phyloP scores from a whole-genome alignment of 2,888 invertebrate genomes.

The Torymus texanus region DNA sequence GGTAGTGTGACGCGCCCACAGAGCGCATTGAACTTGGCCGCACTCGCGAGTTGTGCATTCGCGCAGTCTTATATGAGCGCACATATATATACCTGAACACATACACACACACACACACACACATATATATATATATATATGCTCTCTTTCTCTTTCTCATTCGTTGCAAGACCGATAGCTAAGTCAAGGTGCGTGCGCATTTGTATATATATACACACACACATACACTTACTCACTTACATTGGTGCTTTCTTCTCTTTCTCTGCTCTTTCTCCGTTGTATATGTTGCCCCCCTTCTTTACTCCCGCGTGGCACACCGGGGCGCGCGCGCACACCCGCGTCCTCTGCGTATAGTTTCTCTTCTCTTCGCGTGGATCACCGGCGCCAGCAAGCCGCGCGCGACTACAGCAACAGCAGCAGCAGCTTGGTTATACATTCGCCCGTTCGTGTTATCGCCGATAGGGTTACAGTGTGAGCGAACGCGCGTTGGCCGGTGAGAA shows the following conservation, averaged over 20 bases:
- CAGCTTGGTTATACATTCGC: not conserved
- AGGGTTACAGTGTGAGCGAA: not conserved
- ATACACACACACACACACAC: not conserved
- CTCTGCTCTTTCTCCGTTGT: not conserved
- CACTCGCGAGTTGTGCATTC: not conserved
- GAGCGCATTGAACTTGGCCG: conserved; percentile 65
- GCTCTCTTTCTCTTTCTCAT: conserved; percentile 9
- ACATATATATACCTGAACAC: not conserved
- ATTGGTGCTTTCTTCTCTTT: conserved; percentile 13
- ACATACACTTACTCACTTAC: not conserved
- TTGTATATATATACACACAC: not conserved
- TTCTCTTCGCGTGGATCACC: not conserved
- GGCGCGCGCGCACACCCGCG: not conserved
- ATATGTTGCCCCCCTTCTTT: not conserved
- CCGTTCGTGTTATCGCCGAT: conserved; percentile 33
- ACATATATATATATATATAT: not conserved
- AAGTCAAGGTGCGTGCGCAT: conserved; percentile 41
- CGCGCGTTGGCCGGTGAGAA: conserved; percentile 4
- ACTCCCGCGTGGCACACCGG: not conserved
- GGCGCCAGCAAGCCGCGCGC: too few relatives aligned
- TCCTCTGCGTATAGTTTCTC: conserved; percentile 12
- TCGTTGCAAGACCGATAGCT: conserved; percentile 34
- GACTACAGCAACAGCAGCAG: too few relatives aligned
- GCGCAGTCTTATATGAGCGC: conserved; percentile 58
- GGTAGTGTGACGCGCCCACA: conserved; percentile 17